Evolutionary conservation across 2,113 vertebrate species (phyloP).

Genomic region (Okapia johnstoni): DNA sequence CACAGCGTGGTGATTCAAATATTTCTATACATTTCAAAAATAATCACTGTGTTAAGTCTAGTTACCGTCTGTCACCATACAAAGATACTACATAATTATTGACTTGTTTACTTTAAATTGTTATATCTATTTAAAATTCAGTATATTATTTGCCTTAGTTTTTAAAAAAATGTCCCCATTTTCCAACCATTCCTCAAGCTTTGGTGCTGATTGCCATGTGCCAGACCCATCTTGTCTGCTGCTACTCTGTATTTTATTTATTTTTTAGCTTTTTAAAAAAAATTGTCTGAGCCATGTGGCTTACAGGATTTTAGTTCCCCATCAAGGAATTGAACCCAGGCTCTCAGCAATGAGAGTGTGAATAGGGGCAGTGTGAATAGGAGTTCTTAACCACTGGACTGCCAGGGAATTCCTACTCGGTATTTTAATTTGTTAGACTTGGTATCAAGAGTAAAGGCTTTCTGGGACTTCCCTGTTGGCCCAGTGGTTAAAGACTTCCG

Average conservation of each 20-base stretch:
- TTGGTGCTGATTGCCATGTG: neutral
- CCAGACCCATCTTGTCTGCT: neutral
- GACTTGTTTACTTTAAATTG: conserved; percentile 23
- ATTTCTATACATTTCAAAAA: neutral
- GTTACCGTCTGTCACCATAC: neutral
- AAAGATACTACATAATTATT: neutral
- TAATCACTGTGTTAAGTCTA: neutral
- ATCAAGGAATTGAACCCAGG: neutral
- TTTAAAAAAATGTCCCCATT: neutral
- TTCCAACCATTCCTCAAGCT: neutral
- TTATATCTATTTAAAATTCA: neutral
- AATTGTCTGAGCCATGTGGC: neutral
- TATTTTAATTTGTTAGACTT: conserved; percentile 7
- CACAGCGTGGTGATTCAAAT: neutral
- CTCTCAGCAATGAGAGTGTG: neutral
- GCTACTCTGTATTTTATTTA: neutral
- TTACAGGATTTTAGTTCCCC: neutral
- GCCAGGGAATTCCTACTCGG: neutral
- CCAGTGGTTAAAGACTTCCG: neutral
- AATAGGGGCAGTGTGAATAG: neutral
- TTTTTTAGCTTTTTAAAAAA: neutral
- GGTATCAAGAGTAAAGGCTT: neutral
- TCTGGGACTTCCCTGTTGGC: neutral
- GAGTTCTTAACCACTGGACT: neutral
- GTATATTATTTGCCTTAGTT: neutral